These are phyloP conservation scores for Promerops cafer DNA, from an alignment of 2,113 vertebrate species.

Conservation along the genomic window DNA sequence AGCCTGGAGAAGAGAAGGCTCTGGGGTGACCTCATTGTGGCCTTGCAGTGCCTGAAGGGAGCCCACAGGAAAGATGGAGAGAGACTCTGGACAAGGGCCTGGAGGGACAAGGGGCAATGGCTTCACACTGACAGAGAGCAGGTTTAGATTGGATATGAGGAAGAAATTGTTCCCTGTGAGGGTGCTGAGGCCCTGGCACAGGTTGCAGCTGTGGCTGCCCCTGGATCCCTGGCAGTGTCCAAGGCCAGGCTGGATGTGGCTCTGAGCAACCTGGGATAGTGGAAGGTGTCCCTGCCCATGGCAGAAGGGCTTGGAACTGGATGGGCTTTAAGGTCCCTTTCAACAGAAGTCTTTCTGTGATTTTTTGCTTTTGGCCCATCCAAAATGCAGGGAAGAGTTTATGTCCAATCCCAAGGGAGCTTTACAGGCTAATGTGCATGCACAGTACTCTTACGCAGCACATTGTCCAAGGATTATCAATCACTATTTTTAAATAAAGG, in stretches of 20 bases:
- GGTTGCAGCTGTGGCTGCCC: background rate
- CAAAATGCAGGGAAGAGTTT: background rate
- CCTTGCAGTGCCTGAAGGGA: background rate
- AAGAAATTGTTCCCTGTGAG: background rate
- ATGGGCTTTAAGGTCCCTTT: background rate
- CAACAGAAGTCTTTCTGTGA: background rate
- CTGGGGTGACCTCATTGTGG: background rate
- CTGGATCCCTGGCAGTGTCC: background rate
- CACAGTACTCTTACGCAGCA: background rate
- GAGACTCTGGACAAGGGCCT: background rate
- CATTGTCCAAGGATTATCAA: background rate
- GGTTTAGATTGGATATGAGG: fast-evolving
- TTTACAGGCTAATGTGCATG: background rate
- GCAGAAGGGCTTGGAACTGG: background rate
- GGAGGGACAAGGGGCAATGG: background rate
- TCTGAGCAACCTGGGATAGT: fast-evolving
- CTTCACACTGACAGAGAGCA: fast-evolving
- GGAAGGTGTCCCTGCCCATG: background rate
- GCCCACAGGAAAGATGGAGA: background rate
- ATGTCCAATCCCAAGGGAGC: background rate
- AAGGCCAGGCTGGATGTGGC: background rate
- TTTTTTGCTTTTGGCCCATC: background rate
- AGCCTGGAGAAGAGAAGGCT: background rate
- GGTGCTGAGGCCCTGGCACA: background rate
- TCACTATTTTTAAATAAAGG: background rate